Evolutionary conservation across 2,797 vertebrate genomes (phyloP), one percentile per base, ranked within the genome.

Genomic region (Varecia variegata): DNA sequence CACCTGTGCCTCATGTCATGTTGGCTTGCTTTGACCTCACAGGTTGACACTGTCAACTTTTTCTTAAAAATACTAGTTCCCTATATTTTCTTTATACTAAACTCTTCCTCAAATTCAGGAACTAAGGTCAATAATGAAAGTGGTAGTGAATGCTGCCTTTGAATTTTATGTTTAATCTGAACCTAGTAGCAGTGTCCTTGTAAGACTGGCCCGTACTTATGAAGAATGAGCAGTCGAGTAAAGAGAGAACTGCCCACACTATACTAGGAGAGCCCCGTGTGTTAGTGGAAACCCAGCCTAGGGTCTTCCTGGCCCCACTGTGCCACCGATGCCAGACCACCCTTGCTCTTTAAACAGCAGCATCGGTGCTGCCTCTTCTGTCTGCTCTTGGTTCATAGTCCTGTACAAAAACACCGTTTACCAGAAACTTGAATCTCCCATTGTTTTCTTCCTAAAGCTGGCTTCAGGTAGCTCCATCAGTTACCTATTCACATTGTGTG

Each of bases 181-280:
- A 11, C 74, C 12, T 15, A 45, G n/a, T 32, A 56, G 30, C 11
- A 30, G 45, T 56, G 35, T 35, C 20, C 45, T 76, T 54, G 17
- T 56, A 38, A 83, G 70, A 45, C 35, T 52, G 20, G 2, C 12
- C 32, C 11, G 1, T 81, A 2, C 76, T 84, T 25, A 32, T 3
- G 32, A 88, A 68, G 47, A 67, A 23, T 17, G 73, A 81, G 76
- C n/a, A 11, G 70, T 43, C 7, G 18, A 21, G 13, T 4, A 68
- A 54, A 52, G 45, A 9, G 20, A 58, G 79, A 70, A 1, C 12
- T 32, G 67, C 52, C 68, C 2, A 2, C 2, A 0, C 43, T 3
- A 0, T 3, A 0, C 35, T 15, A 0, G 0, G 81, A 65, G 74
- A n/a, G 21, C 5, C 0, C 40, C 0, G 9, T 5, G 1, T 3